Conservation (phyloP, 2,888 invertebrate species). For the Aporophyla lueneburgensis region DNA sequence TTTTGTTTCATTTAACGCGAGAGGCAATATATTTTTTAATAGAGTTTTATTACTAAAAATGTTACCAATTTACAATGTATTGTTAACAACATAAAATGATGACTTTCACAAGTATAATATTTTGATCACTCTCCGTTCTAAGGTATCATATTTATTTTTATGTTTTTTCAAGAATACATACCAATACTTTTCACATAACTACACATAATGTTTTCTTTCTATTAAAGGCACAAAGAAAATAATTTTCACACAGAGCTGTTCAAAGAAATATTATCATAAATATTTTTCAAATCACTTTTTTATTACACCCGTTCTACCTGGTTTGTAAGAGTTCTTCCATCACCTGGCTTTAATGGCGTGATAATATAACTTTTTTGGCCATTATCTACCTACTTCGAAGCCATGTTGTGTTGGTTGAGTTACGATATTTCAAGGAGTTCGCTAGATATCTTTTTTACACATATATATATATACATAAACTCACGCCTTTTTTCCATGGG, state of each 20-base stretch:
- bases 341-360: slow-evolving; percentile 22
- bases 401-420: background rate
- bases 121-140: too few species aligned
- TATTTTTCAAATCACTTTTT: slow-evolving; percentile 51
- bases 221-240: background rate
- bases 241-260: background rate
- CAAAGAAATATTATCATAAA: slow-evolving; percentile 39
- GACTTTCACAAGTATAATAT: too few species aligned
- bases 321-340: slow-evolving; percentile 20
- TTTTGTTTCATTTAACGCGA: too few species aligned
- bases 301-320: slow-evolving; percentile 26
- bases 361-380: slow-evolving; percentile 38
- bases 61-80: too few species aligned
- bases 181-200: background rate
- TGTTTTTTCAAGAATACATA: too few species aligned
- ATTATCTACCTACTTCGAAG: slow-evolving; percentile 20
- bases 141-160: too few species aligned
- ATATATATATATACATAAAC: too few species aligned
- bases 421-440: background rate
- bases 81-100: too few species aligned
- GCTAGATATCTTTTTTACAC: background rate
- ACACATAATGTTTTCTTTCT: slow-evolving; percentile 3
- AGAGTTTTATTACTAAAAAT: too few species aligned
- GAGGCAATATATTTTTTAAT: too few species aligned
- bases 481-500: too few species aligned